These are phyloP conservation scores for Chitala chitala DNA, from an alignment of 2,113 vertebrate genomes.

Conservation along the genomic window DNA sequence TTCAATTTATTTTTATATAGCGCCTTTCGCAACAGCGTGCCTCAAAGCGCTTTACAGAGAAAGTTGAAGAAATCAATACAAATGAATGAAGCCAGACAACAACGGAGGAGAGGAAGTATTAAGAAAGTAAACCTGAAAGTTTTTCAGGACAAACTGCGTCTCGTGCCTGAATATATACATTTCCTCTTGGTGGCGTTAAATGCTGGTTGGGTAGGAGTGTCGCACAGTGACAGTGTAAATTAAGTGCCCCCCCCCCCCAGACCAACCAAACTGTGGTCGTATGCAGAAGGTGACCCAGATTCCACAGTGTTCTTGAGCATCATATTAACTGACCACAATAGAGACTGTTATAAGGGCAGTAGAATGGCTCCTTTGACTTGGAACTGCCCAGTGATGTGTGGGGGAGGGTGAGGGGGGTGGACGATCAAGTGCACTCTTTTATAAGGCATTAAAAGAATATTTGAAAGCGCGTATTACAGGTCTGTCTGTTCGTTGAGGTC, in stretches of 20 bases:
- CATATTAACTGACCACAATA: slow-evolving; percentile 24
- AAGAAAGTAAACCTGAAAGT: no score
- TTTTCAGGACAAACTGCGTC: not conserved
- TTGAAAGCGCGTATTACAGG: not conserved
- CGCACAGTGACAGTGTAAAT: not conserved
- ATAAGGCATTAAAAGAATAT: slow-evolving; percentile 27
- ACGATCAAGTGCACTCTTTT: slow-evolving; percentile 10
- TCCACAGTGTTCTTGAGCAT: slow-evolving; percentile 11
- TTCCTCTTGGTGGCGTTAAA: not conserved
- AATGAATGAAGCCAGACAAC: not conserved
- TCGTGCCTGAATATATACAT: not conserved
- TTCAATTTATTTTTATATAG: no score
- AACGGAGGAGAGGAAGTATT: no score
- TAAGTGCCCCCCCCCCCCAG: not conserved
- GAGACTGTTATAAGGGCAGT: slow-evolving; percentile 23
- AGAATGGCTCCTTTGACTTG: slow-evolving; percentile 29
- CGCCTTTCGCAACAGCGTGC: no score
- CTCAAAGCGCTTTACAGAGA: no score
- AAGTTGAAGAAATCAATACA: no score
- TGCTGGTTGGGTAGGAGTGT: no score
- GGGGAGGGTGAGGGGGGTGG: slow-evolving; percentile 11
- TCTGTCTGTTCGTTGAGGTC: slow-evolving; percentile 14
- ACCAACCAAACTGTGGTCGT: not conserved
- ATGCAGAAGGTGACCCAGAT: slow-evolving; percentile 22
- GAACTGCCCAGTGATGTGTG: not conserved